Conservation (phyloP, 2,797 vertebrate species). For the Nannoperca australis region DNA sequence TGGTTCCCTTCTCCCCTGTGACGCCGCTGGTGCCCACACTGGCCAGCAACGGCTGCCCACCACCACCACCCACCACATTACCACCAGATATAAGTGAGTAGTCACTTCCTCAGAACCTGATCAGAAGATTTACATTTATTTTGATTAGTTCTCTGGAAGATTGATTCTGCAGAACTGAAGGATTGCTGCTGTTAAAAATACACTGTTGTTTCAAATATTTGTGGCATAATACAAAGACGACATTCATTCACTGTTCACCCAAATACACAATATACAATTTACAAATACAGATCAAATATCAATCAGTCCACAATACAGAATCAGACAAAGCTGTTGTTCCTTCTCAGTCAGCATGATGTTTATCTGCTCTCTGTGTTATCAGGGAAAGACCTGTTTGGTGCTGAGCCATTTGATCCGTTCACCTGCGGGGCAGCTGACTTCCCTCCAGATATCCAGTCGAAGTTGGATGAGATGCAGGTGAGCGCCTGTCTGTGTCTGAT, state of each 20-base stretch:
- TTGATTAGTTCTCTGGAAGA: background rate
- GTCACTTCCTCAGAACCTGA: background rate
- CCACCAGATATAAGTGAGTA: slow-evolving; percentile 90
- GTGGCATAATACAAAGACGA: background rate
- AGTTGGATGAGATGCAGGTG: slow-evolving; percentile 99
- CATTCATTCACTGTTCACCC: background rate
- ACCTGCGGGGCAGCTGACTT: slow-evolving; percentile 96
- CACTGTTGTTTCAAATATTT: background rate
- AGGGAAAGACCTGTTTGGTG: slow-evolving; percentile 97
- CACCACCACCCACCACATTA: slow-evolving; percentile 89
- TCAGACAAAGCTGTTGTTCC: background rate
- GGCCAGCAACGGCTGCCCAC: slow-evolving; percentile 92
- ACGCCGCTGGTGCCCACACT: slow-evolving; percentile 88
- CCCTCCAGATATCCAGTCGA: slow-evolving; percentile 97
- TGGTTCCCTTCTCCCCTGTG: slow-evolving; percentile 96
- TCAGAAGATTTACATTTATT: background rate
- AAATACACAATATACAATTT: no score
- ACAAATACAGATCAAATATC: no score
- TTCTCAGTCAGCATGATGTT: background rate
- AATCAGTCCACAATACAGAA: no score
- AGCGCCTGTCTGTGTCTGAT: slow-evolving; percentile 61
- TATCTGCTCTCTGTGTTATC: slow-evolving; percentile 47
- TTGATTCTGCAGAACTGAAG: no score
- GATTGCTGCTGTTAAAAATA: background rate
- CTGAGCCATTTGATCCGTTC: slow-evolving; percentile 98